Conservation (phyloP, 2,888 invertebrate genomes). For the Scotopteryx bipunctaria region DNA sequence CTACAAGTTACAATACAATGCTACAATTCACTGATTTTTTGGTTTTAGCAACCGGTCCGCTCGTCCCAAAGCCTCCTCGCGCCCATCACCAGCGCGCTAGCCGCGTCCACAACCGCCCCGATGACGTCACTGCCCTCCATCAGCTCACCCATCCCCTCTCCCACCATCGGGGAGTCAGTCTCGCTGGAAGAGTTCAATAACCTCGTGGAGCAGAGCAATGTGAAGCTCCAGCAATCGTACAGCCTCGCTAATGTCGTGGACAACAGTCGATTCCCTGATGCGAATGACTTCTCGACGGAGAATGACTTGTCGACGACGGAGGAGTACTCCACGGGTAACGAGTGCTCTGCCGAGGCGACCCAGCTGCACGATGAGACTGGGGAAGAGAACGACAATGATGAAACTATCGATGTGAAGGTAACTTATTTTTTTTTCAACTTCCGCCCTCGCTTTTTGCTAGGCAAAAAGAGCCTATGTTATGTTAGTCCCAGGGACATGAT, state of each 20-base stretch:
- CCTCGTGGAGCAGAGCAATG: constrained; percentile 30
- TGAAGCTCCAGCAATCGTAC: background rate
- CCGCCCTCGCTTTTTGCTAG: no score
- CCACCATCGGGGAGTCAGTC: constrained; percentile 13
- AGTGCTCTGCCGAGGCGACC: constrained; percentile 3
- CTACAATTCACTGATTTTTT: no score
- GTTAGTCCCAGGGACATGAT: no score
- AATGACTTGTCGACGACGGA: constrained; percentile 10
- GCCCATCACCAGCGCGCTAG: constrained; percentile 48
- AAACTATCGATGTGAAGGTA: constrained; percentile 30
- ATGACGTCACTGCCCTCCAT: constrained; percentile 17
- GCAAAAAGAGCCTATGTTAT: no score
- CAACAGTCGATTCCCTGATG: constrained; percentile 2
- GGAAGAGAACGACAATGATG: constrained; percentile 8
- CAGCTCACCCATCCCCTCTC: background rate
- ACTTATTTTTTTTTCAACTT: no score
- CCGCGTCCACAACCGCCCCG: background rate
- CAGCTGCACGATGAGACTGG: constrained; percentile 20
- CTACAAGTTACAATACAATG: no score
- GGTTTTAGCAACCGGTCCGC: constrained; percentile 47
- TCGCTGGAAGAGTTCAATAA: constrained; percentile 37
- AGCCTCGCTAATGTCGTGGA: constrained; percentile 21
- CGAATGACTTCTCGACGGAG: background rate
- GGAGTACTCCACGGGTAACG: constrained; percentile 10
- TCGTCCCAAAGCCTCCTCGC: constrained; percentile 67